Evolutionary conservation across 1,140 invertebrate species (phyloP), one percentile per base, ranked within the genome.

Genomic region (Pseudachorutes palmiensis): DNA sequence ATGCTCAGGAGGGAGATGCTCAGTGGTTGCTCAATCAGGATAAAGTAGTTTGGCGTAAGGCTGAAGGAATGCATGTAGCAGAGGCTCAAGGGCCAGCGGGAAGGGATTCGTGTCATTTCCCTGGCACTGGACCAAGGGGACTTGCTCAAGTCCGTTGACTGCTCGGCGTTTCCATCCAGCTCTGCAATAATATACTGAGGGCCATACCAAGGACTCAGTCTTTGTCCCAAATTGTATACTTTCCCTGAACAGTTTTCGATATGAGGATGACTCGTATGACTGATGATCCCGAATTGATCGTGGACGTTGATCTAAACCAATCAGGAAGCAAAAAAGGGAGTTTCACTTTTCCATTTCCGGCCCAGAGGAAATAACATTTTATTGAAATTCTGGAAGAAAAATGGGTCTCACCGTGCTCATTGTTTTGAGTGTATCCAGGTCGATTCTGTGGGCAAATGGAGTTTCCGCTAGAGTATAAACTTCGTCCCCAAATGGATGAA

Each of bases 31-130:
- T 94, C 91, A 5, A 93, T 82, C 62, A 93, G 85, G 30, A 94
- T 82, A 76, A 87, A 91, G 76, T 87, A 93, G 75, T 91, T 88
- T 31, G 90, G 84, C 0, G 90, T 91, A 30, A 93, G 82, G 19
- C 88, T 89, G 79, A 94, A 94, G 12, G 89, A 89, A 75, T 94
- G 92, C 87, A 92, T 92, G 67, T 94, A 94, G 0, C 86, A 84
- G 0, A 90, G 88, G 78, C 90, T 82, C 2, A 91, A 74, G 1
- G 82, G 77, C 87, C 89, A 91, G 65, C 88, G 81, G 5, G 87
- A 84, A 1, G 86, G 87, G 65, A 92, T 74, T 1, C 79, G 81
- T 3, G 83, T 86, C n/a, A 91, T 83, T 48, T 89, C 82, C 62
- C 81, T 79, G 0, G 87, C 88, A 64, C 83, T 79, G 63, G 86